phyloP scores from a whole-genome alignment of 2,888 invertebrate species.

The Lithophane semibrunnea region DNA sequence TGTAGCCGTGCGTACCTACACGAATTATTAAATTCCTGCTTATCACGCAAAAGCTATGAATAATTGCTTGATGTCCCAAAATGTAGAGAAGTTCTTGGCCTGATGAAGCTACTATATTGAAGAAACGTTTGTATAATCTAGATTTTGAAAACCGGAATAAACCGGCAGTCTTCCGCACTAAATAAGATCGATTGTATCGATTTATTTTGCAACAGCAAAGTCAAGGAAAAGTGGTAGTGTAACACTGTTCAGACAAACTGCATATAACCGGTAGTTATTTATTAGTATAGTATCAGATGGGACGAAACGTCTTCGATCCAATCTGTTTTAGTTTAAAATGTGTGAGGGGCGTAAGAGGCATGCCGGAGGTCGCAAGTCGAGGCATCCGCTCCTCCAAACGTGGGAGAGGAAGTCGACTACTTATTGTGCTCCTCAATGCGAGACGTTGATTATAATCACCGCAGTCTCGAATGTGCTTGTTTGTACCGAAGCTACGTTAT shows the following conservation, averaged over 20 bases:
- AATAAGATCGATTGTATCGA: slow-evolving; percentile 35
- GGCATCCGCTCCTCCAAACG: slow-evolving; percentile 87
- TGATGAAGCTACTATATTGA: not conserved
- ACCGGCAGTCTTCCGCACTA: slow-evolving; percentile 31
- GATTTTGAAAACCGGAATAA: slow-evolving; percentile 25
- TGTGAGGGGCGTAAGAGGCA: slow-evolving; percentile 75
- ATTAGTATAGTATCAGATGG: slow-evolving; percentile 28
- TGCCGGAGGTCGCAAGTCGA: slow-evolving; percentile 85
- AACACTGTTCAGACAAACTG: not conserved
- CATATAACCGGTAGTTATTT: slow-evolving; percentile 31
- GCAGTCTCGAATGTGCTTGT: slow-evolving; percentile 72
- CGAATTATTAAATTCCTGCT: slow-evolving; percentile 43
- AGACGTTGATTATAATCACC: slow-evolving; percentile 82
- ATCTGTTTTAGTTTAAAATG: slow-evolving; percentile 69
- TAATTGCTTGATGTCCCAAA: slow-evolving; percentile 1
- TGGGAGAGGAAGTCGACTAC: slow-evolving; percentile 89
- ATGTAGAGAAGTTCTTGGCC: not conserved
- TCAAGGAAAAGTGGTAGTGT: slow-evolving; percentile 16
- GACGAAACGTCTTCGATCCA: slow-evolving; percentile 52
- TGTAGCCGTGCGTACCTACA: no score
- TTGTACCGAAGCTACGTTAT: slow-evolving; percentile 66
- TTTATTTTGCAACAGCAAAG: slow-evolving; percentile 43
- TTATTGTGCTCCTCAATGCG: slow-evolving; percentile 90
- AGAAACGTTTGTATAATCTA: slow-evolving; percentile 1
- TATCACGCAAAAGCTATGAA: slow-evolving; percentile 11